phyloP scores from a whole-genome alignment of 2,113 vertebrate species.

The Cyprinodon variegatus region DNA sequence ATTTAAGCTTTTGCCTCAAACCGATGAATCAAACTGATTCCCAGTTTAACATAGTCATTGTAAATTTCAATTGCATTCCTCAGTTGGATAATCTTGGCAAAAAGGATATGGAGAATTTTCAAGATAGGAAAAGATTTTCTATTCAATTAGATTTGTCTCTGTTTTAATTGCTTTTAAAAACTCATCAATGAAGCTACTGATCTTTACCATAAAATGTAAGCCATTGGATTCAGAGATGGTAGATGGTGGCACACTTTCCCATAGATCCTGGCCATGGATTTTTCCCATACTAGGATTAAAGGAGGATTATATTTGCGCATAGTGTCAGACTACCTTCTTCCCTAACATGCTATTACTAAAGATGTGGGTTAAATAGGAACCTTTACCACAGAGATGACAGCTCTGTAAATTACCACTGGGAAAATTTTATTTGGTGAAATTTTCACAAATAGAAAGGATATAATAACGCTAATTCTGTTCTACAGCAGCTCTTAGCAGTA shows the following conservation, averaged over 20 bases:
- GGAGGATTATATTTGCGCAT: not conserved
- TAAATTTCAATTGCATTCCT: slow-evolving; percentile 44
- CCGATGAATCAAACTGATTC: slow-evolving; percentile 56
- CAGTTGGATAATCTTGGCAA: slow-evolving; percentile 46
- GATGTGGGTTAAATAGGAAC: not conserved
- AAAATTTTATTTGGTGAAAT: not conserved
- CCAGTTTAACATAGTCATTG: slow-evolving; percentile 44
- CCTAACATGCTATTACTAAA: not conserved
- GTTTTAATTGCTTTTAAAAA: not conserved
- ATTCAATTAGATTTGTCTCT: slow-evolving; percentile 7
- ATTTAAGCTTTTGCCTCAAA: slow-evolving; percentile 54
- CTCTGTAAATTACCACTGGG: not conserved
- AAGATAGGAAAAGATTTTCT: slow-evolving; percentile 19
- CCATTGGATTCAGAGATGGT: not conserved
- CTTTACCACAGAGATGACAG: not conserved
- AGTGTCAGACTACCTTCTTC: too few relatives aligned
- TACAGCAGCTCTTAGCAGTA: not conserved
- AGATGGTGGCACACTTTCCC: slow-evolving; percentile 23
- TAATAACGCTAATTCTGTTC: not conserved
- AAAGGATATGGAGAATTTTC: slow-evolving; percentile 36
- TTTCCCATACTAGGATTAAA: slow-evolving; percentile 6
- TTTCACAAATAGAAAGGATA: not conserved
- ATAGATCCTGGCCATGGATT: slow-evolving; percentile 19
- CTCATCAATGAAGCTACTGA: slow-evolving; percentile 6
- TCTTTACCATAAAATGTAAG: slow-evolving; percentile 5